These are phyloP conservation scores for Lepus timidus DNA, from an alignment of 2,113 vertebrate genomes.

Conservation along the genomic window DNA sequence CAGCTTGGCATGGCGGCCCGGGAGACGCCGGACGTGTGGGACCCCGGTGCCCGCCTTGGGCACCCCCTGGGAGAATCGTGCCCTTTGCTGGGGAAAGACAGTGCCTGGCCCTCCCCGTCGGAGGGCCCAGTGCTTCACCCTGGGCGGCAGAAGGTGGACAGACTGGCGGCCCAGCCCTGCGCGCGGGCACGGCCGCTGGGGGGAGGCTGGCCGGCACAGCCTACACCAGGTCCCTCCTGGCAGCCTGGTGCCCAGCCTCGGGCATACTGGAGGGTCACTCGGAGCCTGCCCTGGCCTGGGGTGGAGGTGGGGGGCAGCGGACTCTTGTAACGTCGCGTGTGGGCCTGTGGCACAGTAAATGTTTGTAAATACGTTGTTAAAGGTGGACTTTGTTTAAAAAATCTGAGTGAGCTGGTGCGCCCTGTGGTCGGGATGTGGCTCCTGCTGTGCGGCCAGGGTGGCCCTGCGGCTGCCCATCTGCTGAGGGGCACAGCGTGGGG, in stretches of 20 bases:
- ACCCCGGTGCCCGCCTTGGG: not conserved
- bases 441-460: not conserved
- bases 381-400: slow-evolving; percentile 99
- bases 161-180: slow-evolving; percentile 11
- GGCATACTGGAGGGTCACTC: not conserved
- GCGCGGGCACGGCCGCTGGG: slow-evolving; percentile 57
- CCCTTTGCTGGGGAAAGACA: slow-evolving; percentile 57
- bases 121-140: not conserved
- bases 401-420: slow-evolving; percentile 91
- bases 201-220: slow-evolving; percentile 40
- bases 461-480: no score
- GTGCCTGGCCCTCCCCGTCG: not conserved
- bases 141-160: not conserved
- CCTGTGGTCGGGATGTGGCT: slow-evolving; percentile 85
- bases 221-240: not conserved
- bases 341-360: slow-evolving; percentile 89
- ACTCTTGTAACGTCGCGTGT: slow-evolving; percentile 85
- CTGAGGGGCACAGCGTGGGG: no score
- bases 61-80: not conserved
- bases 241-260: not conserved
- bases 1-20: slow-evolving; percentile 1
- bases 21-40: slow-evolving; percentile 47
- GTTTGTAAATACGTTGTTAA: slow-evolving; percentile 93
- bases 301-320: slow-evolving; percentile 12
- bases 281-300: slow-evolving; percentile 58